A percentile compares a stretch with the other conserved stretches of the same genome.
Conservation (phyloP, 2,797 vertebrate species). For the Aphelocoma californica region DNA sequence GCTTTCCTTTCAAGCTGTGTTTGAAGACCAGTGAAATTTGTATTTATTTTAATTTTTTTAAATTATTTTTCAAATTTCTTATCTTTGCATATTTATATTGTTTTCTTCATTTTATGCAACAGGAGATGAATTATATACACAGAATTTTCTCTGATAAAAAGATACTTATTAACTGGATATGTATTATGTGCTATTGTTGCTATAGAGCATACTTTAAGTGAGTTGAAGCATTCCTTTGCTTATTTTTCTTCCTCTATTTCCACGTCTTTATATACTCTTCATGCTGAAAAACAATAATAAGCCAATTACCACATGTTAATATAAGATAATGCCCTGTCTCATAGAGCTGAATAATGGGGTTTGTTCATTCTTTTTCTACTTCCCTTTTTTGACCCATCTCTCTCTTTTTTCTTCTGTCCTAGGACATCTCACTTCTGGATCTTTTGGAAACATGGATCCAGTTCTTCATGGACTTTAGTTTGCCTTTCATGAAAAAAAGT, state of each 20-base stretch:
- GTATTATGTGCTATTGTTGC: background rate
- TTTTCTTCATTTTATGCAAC: background rate
- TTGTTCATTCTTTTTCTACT: background rate
- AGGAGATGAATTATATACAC: background rate
- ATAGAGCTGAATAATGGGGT: background rate
- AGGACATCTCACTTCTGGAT: background rate
- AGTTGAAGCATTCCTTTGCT: background rate
- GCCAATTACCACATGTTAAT: background rate
- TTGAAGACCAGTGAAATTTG: background rate
- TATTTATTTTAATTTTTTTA: background rate
- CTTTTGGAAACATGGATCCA: background rate
- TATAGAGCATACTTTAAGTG: background rate
- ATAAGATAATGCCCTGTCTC: background rate
- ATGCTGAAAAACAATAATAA: background rate
- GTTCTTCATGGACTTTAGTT: background rate
- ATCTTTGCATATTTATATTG: background rate
- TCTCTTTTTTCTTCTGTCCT: background rate
- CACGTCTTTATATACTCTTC: background rate
- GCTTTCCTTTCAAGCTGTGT: background rate
- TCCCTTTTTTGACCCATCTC: background rate
- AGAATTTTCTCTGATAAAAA: background rate
- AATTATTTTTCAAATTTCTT: background rate
- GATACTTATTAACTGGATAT: background rate
- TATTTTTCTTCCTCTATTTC: background rate
- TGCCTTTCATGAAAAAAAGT: background rate